Evolutionary conservation across 2,797 vertebrate species (phyloP).

Genomic region (Pangasius larnaudii): DNA sequence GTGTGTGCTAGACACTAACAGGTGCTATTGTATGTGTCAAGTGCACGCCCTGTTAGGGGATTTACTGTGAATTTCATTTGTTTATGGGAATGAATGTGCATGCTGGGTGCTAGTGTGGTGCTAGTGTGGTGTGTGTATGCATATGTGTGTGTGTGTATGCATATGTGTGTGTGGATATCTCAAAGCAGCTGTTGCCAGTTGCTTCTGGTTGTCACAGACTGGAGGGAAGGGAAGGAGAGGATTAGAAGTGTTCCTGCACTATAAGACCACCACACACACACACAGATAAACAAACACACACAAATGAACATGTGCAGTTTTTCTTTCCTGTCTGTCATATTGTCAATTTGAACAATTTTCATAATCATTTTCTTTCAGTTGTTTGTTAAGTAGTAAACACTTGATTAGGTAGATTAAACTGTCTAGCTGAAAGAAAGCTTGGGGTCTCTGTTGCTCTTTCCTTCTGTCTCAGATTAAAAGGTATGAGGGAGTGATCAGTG

Average conservation of each 20-base stretch:
- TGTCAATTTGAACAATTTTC: neutral
- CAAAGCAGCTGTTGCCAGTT: constrained; percentile 67
- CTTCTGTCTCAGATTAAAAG: neutral
- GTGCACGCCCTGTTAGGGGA: neutral
- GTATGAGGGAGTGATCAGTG: constrained; percentile 12
- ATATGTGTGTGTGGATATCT: constrained; percentile 36
- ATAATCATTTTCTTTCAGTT: neutral
- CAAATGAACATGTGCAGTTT: neutral
- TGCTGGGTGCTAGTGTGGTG: constrained; percentile 32
- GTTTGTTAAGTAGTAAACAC: neutral
- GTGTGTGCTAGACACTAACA: constrained; percentile 30
- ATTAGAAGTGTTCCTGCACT: constrained; percentile 56
- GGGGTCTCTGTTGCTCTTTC: neutral
- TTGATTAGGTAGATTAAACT: neutral
- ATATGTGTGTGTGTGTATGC: constrained; percentile 28
- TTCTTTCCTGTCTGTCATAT: neutral
- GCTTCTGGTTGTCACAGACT: constrained; percentile 64
- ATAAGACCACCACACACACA: constrained; percentile 8
- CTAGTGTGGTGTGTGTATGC: constrained; percentile 17
- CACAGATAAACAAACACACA: neutral
- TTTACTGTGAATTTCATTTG: neutral
- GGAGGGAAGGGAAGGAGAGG: constrained; percentile 57
- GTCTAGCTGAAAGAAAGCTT: neutral
- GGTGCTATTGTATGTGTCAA: constrained; percentile 13
- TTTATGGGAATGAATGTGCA: constrained; percentile 8